A percentile compares a stretch with the other conserved stretches of the same genome.
These are phyloP conservation scores for Synergus gifuensis DNA, from an alignment of 2,888 invertebrate genomes.

Conservation along the genomic window DNA sequence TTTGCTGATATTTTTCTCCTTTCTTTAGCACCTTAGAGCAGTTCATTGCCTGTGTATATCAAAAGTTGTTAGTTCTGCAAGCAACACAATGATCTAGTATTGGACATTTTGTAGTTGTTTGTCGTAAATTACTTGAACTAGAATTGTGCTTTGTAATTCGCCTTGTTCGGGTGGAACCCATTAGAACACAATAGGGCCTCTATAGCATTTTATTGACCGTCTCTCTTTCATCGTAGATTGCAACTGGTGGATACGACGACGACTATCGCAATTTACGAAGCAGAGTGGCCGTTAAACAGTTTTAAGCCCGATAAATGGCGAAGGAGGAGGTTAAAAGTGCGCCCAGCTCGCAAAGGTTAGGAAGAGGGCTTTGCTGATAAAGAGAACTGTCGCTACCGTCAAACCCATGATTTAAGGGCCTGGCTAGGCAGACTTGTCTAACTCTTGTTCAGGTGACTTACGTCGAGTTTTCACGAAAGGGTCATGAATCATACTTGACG, in stretches of 20 bases:
- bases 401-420: conserved; percentile 60
- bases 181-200: conserved; percentile 35
- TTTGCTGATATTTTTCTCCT: too few species aligned
- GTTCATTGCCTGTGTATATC: too few species aligned
- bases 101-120: conserved; percentile 27
- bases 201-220: conserved; percentile 31
- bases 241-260: conserved; percentile 52
- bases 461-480: conserved; percentile 23
- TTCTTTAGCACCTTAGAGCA: too few species aligned
- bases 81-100: not conserved
- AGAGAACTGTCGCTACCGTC: conserved; percentile 48
- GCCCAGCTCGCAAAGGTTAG: conserved; percentile 36
- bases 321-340: conserved; percentile 55
- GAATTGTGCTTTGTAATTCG: conserved; percentile 44
- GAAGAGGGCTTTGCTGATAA: conserved; percentile 18
- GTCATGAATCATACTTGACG: conserved; percentile 37
- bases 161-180: conserved; percentile 30
- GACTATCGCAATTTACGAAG: conserved; percentile 72
- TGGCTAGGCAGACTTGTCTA: conserved; percentile 55
- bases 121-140: conserved; percentile 19
- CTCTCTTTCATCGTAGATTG: conserved; percentile 43
- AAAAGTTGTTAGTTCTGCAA: too few species aligned
- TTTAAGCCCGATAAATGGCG: conserved; percentile 73
- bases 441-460: conserved; percentile 58
- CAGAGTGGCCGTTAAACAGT: conserved; percentile 69